Base-by-base conservation (phyloP, 2,113 vertebrate genomes). In the Penelope pileata region DNA sequence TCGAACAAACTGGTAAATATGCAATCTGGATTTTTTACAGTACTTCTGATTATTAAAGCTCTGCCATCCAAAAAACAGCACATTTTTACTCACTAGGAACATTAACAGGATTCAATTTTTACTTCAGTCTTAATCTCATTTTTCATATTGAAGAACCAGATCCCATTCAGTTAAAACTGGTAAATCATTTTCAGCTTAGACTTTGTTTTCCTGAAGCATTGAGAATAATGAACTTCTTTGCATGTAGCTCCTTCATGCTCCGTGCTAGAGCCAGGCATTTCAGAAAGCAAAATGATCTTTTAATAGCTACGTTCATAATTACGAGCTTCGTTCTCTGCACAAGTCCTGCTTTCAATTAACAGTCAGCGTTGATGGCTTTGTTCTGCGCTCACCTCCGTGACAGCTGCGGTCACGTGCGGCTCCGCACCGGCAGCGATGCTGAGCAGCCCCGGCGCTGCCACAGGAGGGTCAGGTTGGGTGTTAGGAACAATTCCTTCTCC, bases 101-200 rank as follows among this genome's bases (percentile, higher is more conserved):
- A 78, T 85, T 87, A 93, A 91, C 77, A 51, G 77, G 42, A 83
- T 96, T 95, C 90, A 89, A 69, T 89, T 89, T 93, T 91, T 72
- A 63, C 60, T 54, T 95, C 70, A 53, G 59, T 63, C 94, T 93
- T 93, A 83, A 95, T 93, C 74, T 76, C 3, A 48, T 62, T 95
- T 83, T 85, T 88, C 40, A n/a, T 74, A 85, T 63, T 75, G 85
- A 94, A 95, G 84, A 89, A 81, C 11, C 63, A 73, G 45, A 72
- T 68, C 26, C 69, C 63, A 7, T 75, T 80, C 75, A 91, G 72
- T 59, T 91, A 75, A 66, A 96, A 72, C 43, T 48, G 43, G 42
- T 27, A 75, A 77, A 79, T 53, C 2, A 36, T 81, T 90, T 88
- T 43, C 70, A 60, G n/a, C 40, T 83, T 58, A n/a, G 42, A 29